Percentiles rank a stretch among this genome's conserved stretches.
These are phyloP conservation scores for Zygothrica quintamaculata DNA, from an alignment of 2,888 invertebrate species.

Conservation along the genomic window DNA sequence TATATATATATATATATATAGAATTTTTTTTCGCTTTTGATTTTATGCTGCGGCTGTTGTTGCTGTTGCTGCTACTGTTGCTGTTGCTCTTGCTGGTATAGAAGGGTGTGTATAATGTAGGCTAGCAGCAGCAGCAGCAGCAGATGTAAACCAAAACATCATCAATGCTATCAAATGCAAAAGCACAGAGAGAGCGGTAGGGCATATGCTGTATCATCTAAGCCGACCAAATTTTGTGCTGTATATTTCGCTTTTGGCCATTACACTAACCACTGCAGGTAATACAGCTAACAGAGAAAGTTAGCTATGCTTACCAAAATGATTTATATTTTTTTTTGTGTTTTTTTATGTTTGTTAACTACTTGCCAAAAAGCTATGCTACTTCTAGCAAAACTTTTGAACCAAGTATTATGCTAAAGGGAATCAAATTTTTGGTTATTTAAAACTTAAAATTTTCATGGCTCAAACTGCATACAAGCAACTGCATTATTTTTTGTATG, in stretches of 20 bases:
- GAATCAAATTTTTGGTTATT: too few species aligned
- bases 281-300: too few species aligned
- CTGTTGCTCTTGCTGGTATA: too few species aligned
- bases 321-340: too few species aligned
- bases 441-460: too few species aligned
- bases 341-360: too few species aligned
- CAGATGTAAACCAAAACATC: slow-evolving; percentile 70
- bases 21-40: slow-evolving; percentile 8
- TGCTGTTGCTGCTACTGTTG: too few species aligned
- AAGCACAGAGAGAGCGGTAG: background rate
- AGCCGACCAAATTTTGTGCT: slow-evolving; percentile 40
- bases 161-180: slow-evolving; percentile 63
- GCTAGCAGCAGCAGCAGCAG: slow-evolving; percentile 14
- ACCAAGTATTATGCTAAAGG: too few species aligned
- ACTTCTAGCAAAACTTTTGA: too few species aligned
- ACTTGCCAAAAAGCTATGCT: too few species aligned
- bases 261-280: too few species aligned
- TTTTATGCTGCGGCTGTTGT: slow-evolving; percentile 7
- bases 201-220: slow-evolving; percentile 13
- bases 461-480: background rate
- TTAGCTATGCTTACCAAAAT: too few species aligned
- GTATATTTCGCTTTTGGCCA: slow-evolving; percentile 31
- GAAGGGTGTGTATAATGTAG: slow-evolving; percentile 20
- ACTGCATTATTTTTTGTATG: background rate
- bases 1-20: slow-evolving; percentile 32